phyloP scores from a whole-genome alignment of 2,797 vertebrate species.

The Apodemus agrarius region DNA sequence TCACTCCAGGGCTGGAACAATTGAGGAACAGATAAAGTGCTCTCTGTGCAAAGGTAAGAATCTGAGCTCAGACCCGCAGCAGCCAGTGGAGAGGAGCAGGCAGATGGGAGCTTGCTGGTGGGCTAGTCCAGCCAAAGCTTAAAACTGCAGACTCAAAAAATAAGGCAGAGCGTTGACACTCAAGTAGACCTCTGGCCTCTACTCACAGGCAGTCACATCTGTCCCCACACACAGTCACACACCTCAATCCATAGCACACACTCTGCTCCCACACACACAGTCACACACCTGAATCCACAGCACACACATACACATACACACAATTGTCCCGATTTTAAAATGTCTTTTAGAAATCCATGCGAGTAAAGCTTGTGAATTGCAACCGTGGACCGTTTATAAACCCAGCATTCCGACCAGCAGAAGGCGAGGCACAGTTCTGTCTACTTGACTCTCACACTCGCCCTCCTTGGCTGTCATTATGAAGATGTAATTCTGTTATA shows the following conservation, averaged over 20 bases:
- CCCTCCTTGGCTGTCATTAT: constrained; percentile 66
- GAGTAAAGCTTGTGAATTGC: not conserved
- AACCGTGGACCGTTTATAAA: not conserved
- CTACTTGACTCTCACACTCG: not conserved
- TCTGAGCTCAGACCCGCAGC: not conserved
- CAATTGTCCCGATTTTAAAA: not conserved
- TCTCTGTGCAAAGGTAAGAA: not conserved
- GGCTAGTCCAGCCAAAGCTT: not conserved
- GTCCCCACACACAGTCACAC: not conserved
- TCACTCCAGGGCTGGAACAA: not conserved
- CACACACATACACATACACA: not conserved
- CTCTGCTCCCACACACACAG: fast-evolving
- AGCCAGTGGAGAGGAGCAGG: not conserved
- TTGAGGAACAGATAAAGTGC: not conserved
- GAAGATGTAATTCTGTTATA: constrained; percentile 74
- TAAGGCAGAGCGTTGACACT: not conserved
- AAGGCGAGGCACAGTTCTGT: constrained; percentile 11
- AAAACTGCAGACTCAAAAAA: not conserved
- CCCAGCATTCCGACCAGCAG: not conserved
- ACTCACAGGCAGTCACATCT: not conserved
- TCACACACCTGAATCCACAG: not conserved
- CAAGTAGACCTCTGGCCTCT: not conserved
- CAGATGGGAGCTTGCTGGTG: not conserved
- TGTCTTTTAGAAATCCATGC: constrained; percentile 1
- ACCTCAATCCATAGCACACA: not conserved